Conservation (phyloP, 2,888 invertebrate species). For the Stenurella melanura region DNA sequence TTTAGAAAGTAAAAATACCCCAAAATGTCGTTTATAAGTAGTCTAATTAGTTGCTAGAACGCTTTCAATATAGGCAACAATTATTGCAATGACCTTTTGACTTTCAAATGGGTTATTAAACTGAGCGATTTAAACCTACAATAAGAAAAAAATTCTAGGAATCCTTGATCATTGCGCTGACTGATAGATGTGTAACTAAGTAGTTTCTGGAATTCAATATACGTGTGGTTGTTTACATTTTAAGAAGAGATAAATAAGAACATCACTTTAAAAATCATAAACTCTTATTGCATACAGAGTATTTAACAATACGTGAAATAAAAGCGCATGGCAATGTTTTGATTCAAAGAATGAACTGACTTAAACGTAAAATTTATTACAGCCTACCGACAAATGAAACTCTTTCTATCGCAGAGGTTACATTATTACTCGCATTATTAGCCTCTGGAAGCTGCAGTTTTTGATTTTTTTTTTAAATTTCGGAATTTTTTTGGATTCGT, state of each 20-base stretch:
- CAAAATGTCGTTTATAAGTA: background rate
- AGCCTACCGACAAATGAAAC: too few species aligned
- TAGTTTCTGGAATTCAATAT: constrained; percentile 7
- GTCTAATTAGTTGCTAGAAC: background rate
- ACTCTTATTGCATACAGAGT: background rate
- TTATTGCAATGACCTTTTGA: background rate
- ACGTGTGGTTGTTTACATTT: constrained; percentile 7
- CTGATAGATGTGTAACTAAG: constrained; percentile 7
- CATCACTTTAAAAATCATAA: background rate
- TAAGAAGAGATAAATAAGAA: constrained; percentile 6
- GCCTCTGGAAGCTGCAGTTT: too few species aligned
- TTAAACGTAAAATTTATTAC: background rate
- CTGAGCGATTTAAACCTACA: background rate
- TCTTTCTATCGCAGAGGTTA: too few species aligned
- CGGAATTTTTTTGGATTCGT: too few species aligned
- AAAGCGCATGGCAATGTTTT: background rate
- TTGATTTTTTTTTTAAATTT: too few species aligned
- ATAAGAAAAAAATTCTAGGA: constrained; percentile 1
- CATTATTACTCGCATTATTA: too few species aligned
- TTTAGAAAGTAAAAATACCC: background rate
- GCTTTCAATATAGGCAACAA: background rate
- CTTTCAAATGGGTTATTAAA: background rate
- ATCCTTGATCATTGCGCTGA: constrained; percentile 7
- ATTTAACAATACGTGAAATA: background rate
- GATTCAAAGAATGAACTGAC: background rate